Evolutionary conservation across 2,113 vertebrate species (phyloP), one percentile per base, ranked within the genome.

Genomic region (Sinosuthora webbiana): DNA sequence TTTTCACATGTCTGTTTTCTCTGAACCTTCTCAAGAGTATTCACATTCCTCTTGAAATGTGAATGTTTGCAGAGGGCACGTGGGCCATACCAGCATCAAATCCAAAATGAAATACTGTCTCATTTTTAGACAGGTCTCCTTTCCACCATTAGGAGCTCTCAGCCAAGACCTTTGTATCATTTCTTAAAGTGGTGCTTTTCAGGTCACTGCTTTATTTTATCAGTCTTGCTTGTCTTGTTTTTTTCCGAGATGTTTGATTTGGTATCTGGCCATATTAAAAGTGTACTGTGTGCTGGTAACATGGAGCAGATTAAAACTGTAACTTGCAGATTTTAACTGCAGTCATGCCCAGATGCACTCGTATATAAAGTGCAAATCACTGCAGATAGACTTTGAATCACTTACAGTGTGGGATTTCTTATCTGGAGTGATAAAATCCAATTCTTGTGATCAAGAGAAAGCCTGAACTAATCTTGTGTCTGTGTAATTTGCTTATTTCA

Each of bases 401-500:
- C 55, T 80, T 68, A 35, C 63, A 67, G 11, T 55, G 60, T 74
- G 60, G 84, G 68, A 17, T 71, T 68, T 68, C 76, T 90, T 92
- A 91, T 93, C 87, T 81, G 56, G 24, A 49, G 75, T 83, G 93
- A 93, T 81, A 93, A 96, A 96, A 94, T 92, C 76, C 79, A 70
- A 18, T 92, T 84, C 73, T 91, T 74, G 27, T 88, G 60, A 94
- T 92, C 75, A 95, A 47, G 56, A 49, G 52, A 83, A 93, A 90
- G 71, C 82, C 73, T 93, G 85, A 94, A 86, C 76, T 95, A 88
- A 95, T 94, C 82, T 92, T 53, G 9, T 93, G 24, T 92, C 90
- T 92, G 76, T 83, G 50, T 94, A 94, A 95, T 89, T 83, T 93
- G 83, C 95, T 95, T 93, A 90, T 94, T 95, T 93, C 79, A 37